phyloP scores from a whole-genome alignment of 2,888 invertebrate species.

The Tetragonisca angustula region DNA sequence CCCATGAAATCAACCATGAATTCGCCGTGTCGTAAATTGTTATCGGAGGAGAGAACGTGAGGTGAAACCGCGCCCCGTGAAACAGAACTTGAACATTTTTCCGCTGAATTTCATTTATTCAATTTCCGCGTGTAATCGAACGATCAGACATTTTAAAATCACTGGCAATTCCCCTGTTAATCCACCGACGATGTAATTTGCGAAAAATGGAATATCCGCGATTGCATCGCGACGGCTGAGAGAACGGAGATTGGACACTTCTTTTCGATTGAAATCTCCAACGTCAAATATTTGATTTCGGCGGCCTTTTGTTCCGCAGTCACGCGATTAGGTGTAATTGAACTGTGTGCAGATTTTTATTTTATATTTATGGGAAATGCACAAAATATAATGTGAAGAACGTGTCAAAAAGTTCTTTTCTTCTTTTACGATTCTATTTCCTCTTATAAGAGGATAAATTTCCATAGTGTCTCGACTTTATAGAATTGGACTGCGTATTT shows the following conservation, averaged over 20 bases:
- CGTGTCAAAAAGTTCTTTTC: not conserved
- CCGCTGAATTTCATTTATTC: not conserved
- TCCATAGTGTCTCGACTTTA: too few species aligned
- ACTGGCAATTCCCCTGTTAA: not conserved
- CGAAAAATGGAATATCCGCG: not conserved
- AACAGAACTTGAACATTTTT: constrained; percentile 14
- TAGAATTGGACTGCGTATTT: too few species aligned
- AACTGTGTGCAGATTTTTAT: not conserved
- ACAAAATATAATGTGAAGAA: not conserved
- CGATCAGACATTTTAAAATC: not conserved
- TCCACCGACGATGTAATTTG: not conserved
- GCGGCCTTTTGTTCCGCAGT: too few species aligned
- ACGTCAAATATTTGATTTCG: not conserved
- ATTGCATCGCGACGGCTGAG: not conserved
- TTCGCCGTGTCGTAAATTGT: constrained; percentile 19
- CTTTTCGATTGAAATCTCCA: not conserved
- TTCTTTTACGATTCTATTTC: not conserved
- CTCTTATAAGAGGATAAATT: not conserved
- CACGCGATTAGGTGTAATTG: not conserved
- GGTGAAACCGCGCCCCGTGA: not conserved
- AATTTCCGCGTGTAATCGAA: not conserved
- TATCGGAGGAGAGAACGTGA: not conserved
- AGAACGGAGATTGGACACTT: too few species aligned
- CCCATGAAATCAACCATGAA: not conserved
- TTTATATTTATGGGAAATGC: too few species aligned